Evolutionary conservation across 2,113 vertebrate species (phyloP).

Genomic region (Rhea pennata): DNA sequence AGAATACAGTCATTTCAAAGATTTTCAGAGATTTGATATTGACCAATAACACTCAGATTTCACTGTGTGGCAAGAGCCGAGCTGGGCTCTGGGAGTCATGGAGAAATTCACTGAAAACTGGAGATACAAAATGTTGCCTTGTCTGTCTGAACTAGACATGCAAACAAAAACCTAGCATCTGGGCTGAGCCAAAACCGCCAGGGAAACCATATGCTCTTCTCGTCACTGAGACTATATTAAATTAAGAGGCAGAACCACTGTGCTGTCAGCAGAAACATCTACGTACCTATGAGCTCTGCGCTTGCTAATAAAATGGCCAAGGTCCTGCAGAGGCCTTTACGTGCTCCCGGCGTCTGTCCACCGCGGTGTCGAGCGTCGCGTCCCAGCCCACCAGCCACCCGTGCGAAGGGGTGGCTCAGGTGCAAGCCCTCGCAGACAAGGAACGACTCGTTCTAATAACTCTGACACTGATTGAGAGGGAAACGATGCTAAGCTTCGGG

Average conservation of each 20-base stretch:
- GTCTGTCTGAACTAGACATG: neutral
- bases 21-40: neutral
- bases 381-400: neutral
- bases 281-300: neutral
- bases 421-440: conserved; percentile 17
- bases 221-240: neutral
- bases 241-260: neutral
- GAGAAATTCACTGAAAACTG: neutral
- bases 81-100: neutral
- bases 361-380: neutral
- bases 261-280: neutral
- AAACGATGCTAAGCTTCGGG: neutral
- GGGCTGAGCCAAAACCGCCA: neutral
- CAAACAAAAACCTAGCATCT: neutral
- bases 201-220: neutral
- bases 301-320: neutral
- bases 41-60: neutral
- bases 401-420: neutral
- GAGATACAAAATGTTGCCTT: neutral
- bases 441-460: neutral
- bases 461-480: neutral
- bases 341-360: neutral
- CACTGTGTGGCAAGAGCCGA: neutral
- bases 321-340: neutral
- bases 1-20: neutral